Evolutionary conservation across 92 coral and sea anemone genomes (phyloP).

Genomic region (Palythoa caribaeorum): DNA sequence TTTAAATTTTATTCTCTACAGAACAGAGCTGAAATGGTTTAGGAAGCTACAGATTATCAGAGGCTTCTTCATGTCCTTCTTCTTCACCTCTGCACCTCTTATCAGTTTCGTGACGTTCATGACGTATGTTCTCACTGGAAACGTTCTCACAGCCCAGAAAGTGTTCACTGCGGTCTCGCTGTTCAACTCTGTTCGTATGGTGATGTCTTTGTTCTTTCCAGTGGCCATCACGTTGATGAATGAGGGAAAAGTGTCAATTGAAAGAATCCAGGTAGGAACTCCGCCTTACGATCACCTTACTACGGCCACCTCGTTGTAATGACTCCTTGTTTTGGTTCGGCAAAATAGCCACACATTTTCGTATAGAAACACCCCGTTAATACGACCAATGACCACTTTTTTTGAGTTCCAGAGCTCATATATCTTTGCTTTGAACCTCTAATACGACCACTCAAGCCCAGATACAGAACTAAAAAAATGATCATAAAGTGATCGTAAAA

Average conservation of each 20-base stretch:
- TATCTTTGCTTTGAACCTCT: not conserved
- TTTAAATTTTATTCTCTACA: constrained; percentile 3
- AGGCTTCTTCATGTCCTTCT: constrained; percentile 81
- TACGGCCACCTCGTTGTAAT: too few relatives aligned
- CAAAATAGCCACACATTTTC: too few relatives aligned
- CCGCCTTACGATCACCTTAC: too few relatives aligned
- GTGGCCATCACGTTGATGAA: constrained; percentile 79
- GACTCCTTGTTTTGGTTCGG: too few relatives aligned
- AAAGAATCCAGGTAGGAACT: constrained; percentile 70
- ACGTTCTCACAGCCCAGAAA: constrained; percentile 78
- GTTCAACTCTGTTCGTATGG: constrained; percentile 81
- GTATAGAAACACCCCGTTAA: not conserved
- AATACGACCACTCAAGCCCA: not conserved
- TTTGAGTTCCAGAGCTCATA: not conserved
- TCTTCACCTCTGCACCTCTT: constrained; percentile 81
- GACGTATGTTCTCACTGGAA: constrained; percentile 78
- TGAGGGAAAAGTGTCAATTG: constrained; percentile 81
- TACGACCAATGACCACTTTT: too few relatives aligned
- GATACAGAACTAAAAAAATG: too few relatives aligned
- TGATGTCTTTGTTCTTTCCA: constrained; percentile 80
- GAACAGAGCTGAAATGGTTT: constrained; percentile 81
- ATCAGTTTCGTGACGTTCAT: constrained; percentile 76
- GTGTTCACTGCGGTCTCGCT: constrained; percentile 84
- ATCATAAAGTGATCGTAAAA: too few relatives aligned
- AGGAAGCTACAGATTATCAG: constrained; percentile 59